These are phyloP conservation scores for Mixornis gularis DNA, from an alignment of 2,113 vertebrate genomes.

Conservation along the genomic window DNA sequence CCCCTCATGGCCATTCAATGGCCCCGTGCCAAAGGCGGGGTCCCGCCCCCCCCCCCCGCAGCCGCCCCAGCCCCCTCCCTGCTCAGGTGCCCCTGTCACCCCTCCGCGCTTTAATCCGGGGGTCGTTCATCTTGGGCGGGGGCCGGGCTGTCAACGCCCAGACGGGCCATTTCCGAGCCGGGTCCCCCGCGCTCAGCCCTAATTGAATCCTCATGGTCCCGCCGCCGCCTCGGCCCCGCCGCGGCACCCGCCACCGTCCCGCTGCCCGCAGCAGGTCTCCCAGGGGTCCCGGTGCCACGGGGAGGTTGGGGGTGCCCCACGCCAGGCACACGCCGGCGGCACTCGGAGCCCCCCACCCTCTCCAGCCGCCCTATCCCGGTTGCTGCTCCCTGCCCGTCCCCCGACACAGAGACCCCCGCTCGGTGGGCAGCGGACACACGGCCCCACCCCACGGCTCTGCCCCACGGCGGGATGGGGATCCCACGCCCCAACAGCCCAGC, in stretches of 20 bases:
- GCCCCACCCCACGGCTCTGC: not conserved
- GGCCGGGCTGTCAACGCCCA: constrained; percentile 80
- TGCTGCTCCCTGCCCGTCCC: not conserved
- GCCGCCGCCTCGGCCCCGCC: not conserved
- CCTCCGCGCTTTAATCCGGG: constrained; percentile 79
- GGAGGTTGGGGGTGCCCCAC: not conserved
- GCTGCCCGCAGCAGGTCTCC: not conserved
- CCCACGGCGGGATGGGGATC: fast-evolving
- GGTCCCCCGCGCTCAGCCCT: constrained; percentile 55
- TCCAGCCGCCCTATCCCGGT: not conserved
- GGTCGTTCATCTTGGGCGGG: constrained; percentile 82
- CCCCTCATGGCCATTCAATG: fast-evolving
- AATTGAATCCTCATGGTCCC: constrained; percentile 83
- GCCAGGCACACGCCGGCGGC: fast-evolving
- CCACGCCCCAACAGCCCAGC: not conserved
- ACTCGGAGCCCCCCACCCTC: not conserved
- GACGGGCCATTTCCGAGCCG: constrained; percentile 79
- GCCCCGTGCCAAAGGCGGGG: not conserved
- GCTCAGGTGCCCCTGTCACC: constrained; percentile 83
- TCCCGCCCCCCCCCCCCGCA: fast-evolving
- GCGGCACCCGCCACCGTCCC: not conserved
- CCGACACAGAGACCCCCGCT: not conserved
- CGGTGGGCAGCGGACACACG: fast-evolving
- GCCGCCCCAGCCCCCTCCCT: not conserved
- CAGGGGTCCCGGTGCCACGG: not conserved